phyloP scores from a whole-genome alignment of 2,797 vertebrate genomes.

The Limnodromus scolopaceus region DNA sequence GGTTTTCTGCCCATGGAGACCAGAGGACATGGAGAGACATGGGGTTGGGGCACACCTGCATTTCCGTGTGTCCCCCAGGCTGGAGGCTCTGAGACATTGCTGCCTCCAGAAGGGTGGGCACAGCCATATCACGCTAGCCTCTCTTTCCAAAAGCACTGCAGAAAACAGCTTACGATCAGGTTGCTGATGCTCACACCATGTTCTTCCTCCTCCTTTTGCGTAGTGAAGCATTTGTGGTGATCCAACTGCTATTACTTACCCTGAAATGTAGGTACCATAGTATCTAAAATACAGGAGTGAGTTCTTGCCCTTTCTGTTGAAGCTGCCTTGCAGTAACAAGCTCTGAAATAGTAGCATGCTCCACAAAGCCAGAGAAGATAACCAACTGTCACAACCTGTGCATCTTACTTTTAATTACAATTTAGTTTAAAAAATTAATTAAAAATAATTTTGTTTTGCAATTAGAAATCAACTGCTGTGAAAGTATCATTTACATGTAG shows the following conservation, averaged over 20 bases:
- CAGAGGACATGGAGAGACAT: not conserved
- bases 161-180: not conserved
- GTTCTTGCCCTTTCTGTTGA: not conserved
- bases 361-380: not conserved
- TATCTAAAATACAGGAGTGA: not conserved
- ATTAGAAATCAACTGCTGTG: not conserved
- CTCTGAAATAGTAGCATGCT: not conserved
- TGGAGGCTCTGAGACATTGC: fast-evolving
- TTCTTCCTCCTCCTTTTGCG: not conserved
- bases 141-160: not conserved
- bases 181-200: not conserved
- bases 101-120: not conserved
- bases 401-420: not conserved
- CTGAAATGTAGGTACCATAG: too few relatives aligned
- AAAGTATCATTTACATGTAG: not conserved
- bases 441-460: not conserved
- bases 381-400: not conserved
- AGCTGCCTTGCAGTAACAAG: not conserved
- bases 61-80: too few relatives aligned
- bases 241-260: fast-evolving
- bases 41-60: fast-evolving
- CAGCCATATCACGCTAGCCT: fast-evolving
- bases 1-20: not conserved
- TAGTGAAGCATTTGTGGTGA: not conserved
- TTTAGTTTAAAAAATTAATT: not conserved